Evolutionary conservation across 2,888 invertebrate species (phyloP).

Genomic region (Morpho helenor): DNA sequence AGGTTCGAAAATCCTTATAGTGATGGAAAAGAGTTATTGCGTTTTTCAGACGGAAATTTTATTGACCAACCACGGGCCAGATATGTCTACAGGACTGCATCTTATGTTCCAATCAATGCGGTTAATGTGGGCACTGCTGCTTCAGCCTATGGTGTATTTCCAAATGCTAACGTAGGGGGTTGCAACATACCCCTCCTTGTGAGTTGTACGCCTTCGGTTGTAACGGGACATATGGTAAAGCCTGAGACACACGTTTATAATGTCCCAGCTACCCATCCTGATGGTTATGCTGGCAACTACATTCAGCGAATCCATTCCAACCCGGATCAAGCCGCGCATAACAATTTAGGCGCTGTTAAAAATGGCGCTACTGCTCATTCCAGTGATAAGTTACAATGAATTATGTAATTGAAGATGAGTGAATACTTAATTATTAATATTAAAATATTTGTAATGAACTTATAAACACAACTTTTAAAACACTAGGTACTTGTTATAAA

Average conservation of each 20-base stretch:
- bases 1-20: slow-evolving; percentile 23
- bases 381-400: slow-evolving; percentile 2
- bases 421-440: no score
- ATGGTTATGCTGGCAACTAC: slow-evolving; percentile 34
- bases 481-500: no score
- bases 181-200: slow-evolving; percentile 60
- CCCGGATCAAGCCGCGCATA: slow-evolving; percentile 10
- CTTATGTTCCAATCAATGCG: slow-evolving; percentile 6
- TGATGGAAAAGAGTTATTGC: slow-evolving; percentile 42
- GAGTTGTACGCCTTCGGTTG: slow-evolving; percentile 61
- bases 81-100: slow-evolving; percentile 28
- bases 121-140: slow-evolving; percentile 12
- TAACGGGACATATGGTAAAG: slow-evolving; percentile 48
- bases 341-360: slow-evolving; percentile 6
- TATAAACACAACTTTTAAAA: no score
- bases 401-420: no score
- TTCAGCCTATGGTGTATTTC: slow-evolving; percentile 55
- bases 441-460: no score
- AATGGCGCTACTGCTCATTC: slow-evolving; percentile 4
- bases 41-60: slow-evolving; percentile 51
- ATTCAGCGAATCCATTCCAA: slow-evolving; percentile 1
- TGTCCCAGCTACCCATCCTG: slow-evolving; percentile 38
- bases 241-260: slow-evolving; percentile 33
- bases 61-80: slow-evolving; percentile 47
- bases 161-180: slow-evolving; percentile 51